Base-by-base conservation (phyloP, 2,888 invertebrate genomes). In the Orthosia cruda region DNA sequence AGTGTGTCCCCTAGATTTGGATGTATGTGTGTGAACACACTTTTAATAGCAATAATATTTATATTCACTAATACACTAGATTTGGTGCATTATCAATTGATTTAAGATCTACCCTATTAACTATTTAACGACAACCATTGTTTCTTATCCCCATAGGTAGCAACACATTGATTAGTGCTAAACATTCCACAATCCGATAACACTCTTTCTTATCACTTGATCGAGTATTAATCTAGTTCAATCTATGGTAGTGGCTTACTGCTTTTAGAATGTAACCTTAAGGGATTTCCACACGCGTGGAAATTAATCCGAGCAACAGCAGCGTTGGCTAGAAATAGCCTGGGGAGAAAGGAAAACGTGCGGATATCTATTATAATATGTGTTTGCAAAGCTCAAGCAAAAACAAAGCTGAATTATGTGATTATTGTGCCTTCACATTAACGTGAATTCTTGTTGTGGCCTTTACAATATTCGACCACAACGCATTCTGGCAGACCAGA, bases 261-360 rank as follows among this genome's bases (percentile, higher is more conserved):
- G 15, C 11, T 63, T 78, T 0, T 54, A 58, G 52, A 63, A 58
- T 32, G 11, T 58, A 58, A 52, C 52, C 23, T 65, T n/a, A 50
- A 20, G 52, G 26, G 16, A 7, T n/a, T n/a, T n/a, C n/a, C n/a
- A n/a, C n/a, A 74, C 55, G 74, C 52, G 55, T 62, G 2, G 0
- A n/a, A 64, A 45, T 20, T 50, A 52, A 66, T 20, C 52, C n/a
- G 13, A 57, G 47, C 49, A 20, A 26, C 15, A 61, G 3, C 5
- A 70, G 50, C 12, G 13, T 49, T 52, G 59, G 7, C 47, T n/a
- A 18, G 16, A 20, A 70, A 78, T 26, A 78, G 70, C n/a, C 7
- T 16, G 11, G 15, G 47, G n/a, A n/a, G 26, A 26, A 49, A 40
- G 20, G 49, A 52, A 73, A 64, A 54, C 15, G 13, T 47, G 4